Percentiles rank a stretch among this genome's conserved stretches.
Evolutionary conservation across 2,888 invertebrate species (phyloP).

Genomic region (Eristalis intricaria): DNA sequence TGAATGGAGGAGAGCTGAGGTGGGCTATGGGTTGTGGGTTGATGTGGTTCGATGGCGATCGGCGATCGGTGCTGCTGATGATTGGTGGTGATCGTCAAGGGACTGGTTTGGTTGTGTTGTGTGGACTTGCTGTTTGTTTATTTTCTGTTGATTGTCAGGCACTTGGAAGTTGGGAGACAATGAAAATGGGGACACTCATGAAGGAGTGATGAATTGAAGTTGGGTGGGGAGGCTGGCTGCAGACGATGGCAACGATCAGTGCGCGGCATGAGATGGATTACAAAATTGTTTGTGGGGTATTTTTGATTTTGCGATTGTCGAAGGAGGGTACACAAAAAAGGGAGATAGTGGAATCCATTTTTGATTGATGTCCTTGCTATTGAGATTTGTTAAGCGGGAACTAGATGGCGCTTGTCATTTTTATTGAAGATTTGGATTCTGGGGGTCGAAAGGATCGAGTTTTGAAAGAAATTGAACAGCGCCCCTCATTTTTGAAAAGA

Average conservation of each 20-base stretch:
- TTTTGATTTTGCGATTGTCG: too few species aligned
- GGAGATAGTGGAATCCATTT: background rate
- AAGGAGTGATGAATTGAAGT: constrained; percentile 16
- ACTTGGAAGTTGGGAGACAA: constrained; percentile 54
- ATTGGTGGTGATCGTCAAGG: constrained; percentile 58
- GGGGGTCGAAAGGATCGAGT: too few species aligned
- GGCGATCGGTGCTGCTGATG: constrained; percentile 7
- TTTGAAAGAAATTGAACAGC: too few species aligned
- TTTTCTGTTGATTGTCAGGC: constrained; percentile 46
- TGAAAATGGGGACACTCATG: constrained; percentile 57
- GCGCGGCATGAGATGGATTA: constrained; percentile 38
- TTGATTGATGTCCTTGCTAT: too few species aligned
- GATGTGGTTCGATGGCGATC: constrained; percentile 8
- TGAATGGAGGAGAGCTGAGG: constrained; percentile 43
- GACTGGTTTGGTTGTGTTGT: constrained; percentile 48
- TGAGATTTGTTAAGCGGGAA: too few species aligned
- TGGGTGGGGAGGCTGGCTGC: background rate
- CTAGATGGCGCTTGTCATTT: too few species aligned
- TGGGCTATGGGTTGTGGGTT: constrained; percentile 55
- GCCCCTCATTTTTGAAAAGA: too few species aligned
- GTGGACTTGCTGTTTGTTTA: background rate
- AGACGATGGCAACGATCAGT: constrained; percentile 33
- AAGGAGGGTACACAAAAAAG: too few species aligned
- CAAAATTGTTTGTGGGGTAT: background rate
- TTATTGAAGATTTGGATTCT: too few species aligned